Base-by-base conservation (phyloP, 2,797 vertebrate genomes). In the Gymnoscopelus braueri region DNA sequence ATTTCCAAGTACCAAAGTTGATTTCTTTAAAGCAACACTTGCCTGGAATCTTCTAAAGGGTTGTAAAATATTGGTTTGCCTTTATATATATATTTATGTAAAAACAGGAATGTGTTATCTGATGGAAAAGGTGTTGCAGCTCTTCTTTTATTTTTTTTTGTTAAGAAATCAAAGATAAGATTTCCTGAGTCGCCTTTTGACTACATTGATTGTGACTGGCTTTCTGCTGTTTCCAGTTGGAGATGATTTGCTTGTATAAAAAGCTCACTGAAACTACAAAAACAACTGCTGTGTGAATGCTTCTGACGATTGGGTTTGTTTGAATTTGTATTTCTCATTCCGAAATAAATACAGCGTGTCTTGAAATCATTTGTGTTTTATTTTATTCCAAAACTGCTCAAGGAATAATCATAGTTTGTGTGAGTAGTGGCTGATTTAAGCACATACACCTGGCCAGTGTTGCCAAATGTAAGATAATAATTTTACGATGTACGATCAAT, bases 341-440 rank as follows among this genome's bases (percentile, higher is more conserved):
- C 72, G 80, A 87, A 94, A 94, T 94, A 94, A 93, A 93, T 78
- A 85, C 76, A 6, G 47, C 65, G 75, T 77, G 87, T 90, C 84
- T 84, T 75, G 72, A 44, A 44, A 86, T 78, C 78, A 19, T 69
- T 26, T 32, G 72, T 65, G 15, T 19, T 19, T 19, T 26, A 7
- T 72, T 73, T 53, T 26, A 29, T 82, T 67, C 44, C 39, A 44
- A 44, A 44, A 44, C 2, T 44, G 39, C 39, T 44, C 39, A 44
- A 8, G 39, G 7, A 44, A 44, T 44, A 44, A 44, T 44, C 39
- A 44, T 44, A 44, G 39, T 44, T 44, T 10, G 39, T 44, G 39
- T 44, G 9, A 8, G 39, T 44, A 44, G 39, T 44, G 39, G 39
- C 39, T 44, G 9, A 44, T 44, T 44, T 44, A 9, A 10, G 7